Base-by-base conservation (phyloP, 2,113 vertebrate species). In the Xyliphius kryptos region DNA sequence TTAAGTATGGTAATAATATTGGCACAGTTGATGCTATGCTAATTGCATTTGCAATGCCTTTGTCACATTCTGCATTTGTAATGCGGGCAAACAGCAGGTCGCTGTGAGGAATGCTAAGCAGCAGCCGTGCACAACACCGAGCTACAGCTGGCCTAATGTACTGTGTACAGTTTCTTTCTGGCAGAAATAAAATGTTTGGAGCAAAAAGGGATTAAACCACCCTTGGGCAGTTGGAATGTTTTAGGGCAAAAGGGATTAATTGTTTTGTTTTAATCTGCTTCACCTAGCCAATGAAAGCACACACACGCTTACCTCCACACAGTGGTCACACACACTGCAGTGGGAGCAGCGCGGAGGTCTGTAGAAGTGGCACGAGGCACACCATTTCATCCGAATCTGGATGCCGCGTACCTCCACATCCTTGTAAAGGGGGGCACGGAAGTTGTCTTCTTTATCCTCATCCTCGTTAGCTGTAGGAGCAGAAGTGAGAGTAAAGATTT, bases 331-430 rank as follows among this genome's bases (percentile, higher is more conserved):
- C 71, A 97, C 90, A 0, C 95, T 98, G 87, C 95, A 97, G 78
- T 98, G 95, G 5, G 94, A 97, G 80, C 95, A 97, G 67, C 94
- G 89, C 0, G 94, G 94, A 0, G 94, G 94, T 12, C 95, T 86
- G 82, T 98, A 98, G 84, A 98, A 98, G 73, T 93, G 94, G 76
- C 95, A 98, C 0, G 95, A 94, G 0, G 91, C 87, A 0, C 95
- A 98, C 95, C 94, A 98, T 73, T 98, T 98, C 93, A 98, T 95
- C 74, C 93, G 91, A 83, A 98, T 91, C 85, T 95, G 92, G 82
- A 97, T 86, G 17, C 94, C 94, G 77, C 90, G 91, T 69, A 98
- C 94, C 1, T 96, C 92, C 85, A 94, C 90, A 0, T 93, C 98
- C 89, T 94, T 97, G 79, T 95, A 97, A n/a, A 98, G 87, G 0